Evolutionary conservation across 2,888 invertebrate species (phyloP), one percentile per base, ranked within the genome.

Genomic region (Andrena hattorfiana): DNA sequence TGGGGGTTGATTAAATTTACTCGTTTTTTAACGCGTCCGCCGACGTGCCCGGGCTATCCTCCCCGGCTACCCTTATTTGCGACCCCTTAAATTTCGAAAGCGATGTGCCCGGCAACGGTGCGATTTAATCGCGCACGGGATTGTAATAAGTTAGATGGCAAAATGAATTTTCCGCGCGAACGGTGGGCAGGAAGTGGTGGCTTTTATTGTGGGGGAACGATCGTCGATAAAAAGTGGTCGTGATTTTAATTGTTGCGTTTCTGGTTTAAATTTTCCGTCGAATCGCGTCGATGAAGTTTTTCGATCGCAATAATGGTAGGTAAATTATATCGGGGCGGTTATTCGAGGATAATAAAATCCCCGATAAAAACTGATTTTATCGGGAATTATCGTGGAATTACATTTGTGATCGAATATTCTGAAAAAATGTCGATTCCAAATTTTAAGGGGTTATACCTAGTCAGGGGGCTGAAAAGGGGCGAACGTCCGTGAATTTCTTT

Each of bases 221-320:
- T 26, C 32, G 20, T 13, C n/a, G 64, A 48, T 77, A 77, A 76
- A 76, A 76, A 75, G 62, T 63, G 76, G 63, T 30, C 32, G 42
- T 13, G 23, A n/a, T 28, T 54, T 69, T 56, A 69, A 56, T 69
- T 35, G 28, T 63, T 26, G 54, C 76, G 76, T 62, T 56, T 75
- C 62, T 42, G 62, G 60, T 54, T 62, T 10, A 32, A 54, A 75
- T 63, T 75, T 76, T n/a, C 13, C 60, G 30, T 28, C 26, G 60
- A 49, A 35, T 10, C 49, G 26, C 49, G 6, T 49, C 74, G 74
- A 76, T 62, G 74, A 76, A 76, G 74, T 73, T 76, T 74, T 74
- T 49, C 75, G 49, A 60, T 16, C 26, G 35, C 30, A 73, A 74
- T 74, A 76, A 76, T 73, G 75, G 74, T 51, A 60, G 75, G 74